Evolutionary conservation across 1,140 invertebrate genomes (phyloP).

Genomic region (Plectrocnemia conspersa): DNA sequence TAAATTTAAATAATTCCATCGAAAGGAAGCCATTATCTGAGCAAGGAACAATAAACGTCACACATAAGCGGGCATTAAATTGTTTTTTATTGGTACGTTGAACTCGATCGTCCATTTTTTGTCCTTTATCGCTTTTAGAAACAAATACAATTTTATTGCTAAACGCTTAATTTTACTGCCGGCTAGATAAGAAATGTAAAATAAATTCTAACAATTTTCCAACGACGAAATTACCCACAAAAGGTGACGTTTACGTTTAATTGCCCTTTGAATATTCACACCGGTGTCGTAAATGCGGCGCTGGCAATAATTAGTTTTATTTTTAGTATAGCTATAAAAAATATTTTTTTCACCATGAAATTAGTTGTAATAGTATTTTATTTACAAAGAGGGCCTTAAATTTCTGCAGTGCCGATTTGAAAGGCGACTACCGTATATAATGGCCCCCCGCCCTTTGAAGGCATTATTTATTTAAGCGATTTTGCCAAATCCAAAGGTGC

Average conservation of each 20-base stretch:
- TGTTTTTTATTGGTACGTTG: constrained; percentile 8
- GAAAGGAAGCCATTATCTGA: background rate
- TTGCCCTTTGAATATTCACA: background rate
- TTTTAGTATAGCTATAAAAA: no score
- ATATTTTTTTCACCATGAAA: no score
- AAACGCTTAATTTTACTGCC: background rate
- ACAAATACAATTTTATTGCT: constrained; percentile 10
- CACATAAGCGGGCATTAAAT: background rate
- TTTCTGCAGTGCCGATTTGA: no score
- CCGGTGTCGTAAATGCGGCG: no score
- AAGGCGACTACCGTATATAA: no score
- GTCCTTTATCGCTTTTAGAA: background rate
- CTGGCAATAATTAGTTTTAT: no score
- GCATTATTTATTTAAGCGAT: no score
- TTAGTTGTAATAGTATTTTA: no score
- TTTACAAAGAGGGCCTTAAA: no score
- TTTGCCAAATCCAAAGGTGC: no score
- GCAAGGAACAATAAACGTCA: constrained; percentile 8
- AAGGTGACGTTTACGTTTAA: background rate
- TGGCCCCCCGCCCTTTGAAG: no score
- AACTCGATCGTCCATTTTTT: background rate
- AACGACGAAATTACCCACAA: background rate
- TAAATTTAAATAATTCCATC: no score
- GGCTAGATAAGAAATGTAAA: constrained; percentile 2
- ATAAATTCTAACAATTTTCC: background rate